Conservation (phyloP, 2,113 vertebrate genomes). For the Myrmophylax atrothorax region DNA sequence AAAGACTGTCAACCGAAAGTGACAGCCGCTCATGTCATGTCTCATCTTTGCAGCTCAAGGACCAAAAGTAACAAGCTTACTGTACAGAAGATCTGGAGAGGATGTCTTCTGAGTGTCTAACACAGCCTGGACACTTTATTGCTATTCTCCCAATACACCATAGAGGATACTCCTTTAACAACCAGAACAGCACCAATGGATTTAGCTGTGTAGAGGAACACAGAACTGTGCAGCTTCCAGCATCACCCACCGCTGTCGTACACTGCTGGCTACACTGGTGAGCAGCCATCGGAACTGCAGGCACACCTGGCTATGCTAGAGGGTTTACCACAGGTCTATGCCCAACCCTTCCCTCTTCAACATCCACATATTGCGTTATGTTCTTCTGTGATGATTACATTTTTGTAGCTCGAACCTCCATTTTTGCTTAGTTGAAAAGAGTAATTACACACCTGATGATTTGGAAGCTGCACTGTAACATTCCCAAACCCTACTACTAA, state of each 20-base stretch:
- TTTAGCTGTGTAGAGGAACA: not conserved
- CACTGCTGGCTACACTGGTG: not conserved
- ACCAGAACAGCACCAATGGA: not conserved
- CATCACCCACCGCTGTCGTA: fast-evolving
- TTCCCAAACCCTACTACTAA: not conserved
- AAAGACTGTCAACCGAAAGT: conserved; percentile 27
- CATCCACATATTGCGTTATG: not conserved
- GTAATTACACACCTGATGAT: not conserved
- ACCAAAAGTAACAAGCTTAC: not conserved
- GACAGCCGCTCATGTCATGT: conserved; percentile 12
- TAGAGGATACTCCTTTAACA: not conserved
- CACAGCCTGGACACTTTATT: not conserved
- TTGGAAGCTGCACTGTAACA: not conserved
- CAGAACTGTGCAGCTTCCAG: not conserved
- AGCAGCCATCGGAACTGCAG: not conserved
- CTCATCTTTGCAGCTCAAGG: conserved; percentile 17
- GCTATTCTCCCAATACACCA: not conserved
- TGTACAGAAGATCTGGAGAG: not conserved
- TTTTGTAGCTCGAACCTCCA: not conserved
- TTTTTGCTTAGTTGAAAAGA: not conserved
- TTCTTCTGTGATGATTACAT: not conserved
- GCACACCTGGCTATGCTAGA: not conserved
- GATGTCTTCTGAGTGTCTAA: not conserved
- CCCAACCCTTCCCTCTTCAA: not conserved
- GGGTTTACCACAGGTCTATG: not conserved